Evolutionary conservation across 1,140 invertebrate genomes (phyloP), one percentile per base, ranked within the genome.

Genomic region (Meloidogyne chitwoodi): DNA sequence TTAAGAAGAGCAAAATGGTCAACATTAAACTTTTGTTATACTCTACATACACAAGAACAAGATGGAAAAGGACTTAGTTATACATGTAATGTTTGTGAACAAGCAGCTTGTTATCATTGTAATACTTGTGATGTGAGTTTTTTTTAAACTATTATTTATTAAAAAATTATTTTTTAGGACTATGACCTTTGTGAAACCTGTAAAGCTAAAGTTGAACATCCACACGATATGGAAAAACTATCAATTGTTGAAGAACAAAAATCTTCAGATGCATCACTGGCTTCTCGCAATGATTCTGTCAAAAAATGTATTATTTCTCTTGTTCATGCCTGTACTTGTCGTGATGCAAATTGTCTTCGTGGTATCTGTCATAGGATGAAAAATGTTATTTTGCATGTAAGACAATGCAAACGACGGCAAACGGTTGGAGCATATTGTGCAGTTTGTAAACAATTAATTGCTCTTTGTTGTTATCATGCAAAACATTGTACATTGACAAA

Each of bases 331-430:
- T 91, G 91, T 85, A 94, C 96, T 88, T 99, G 96, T 88, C 91
- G 95, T 87, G 96, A 99, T 89, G 96, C 96, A 67, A 99, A 99
- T 89, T 99, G 96, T 89, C 91, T 95, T 67, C 89, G 96, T 78
- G 92, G 93, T 12, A 95, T 93, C 79, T 99, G 96, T 89, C 93
- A 94, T 88, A 98, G 96, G 90, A 98, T 99, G 96, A 98, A 98
- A 89, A 91, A 94, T 74, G 94, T 99, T 56, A 94, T 99, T 1
- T 92, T 92, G 72, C 96, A 99, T 88, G 96, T 96, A 1, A 97
- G 95, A 90, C 82, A 83, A 78, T 99, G 96, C 90, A 96, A 96
- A 88, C 90, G 93, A 75, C 96, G 96, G 89, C 94, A 93, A 31
- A 95, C 95, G 70, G 48, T 29, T 38, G 71, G 71, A 2, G 78